These are phyloP conservation scores for Cerceris rybyensis DNA, from an alignment of 2,888 invertebrate species.

Conservation along the genomic window DNA sequence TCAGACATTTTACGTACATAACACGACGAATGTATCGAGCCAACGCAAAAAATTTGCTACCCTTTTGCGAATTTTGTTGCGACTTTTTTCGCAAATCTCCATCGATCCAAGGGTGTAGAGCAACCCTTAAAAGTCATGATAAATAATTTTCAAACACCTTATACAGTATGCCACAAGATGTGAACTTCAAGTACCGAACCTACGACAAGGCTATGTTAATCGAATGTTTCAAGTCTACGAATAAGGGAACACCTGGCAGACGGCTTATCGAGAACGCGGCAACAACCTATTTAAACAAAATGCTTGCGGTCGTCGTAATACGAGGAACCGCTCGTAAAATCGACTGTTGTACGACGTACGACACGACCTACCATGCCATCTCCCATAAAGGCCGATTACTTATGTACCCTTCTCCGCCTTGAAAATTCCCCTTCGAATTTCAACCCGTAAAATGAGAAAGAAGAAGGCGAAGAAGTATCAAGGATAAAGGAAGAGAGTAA, in stretches of 20 bases:
- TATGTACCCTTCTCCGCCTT: constrained; percentile 46
- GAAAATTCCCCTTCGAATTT: constrained; percentile 15
- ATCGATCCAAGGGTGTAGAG: no score
- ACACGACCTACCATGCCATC: constrained; percentile 43
- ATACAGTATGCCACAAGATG: no score
- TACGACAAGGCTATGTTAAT: constrained; percentile 10
- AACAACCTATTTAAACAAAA: constrained; percentile 69
- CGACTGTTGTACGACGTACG: constrained; percentile 55
- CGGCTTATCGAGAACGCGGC: constrained; percentile 54
- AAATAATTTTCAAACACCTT: no score
- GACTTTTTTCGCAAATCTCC: no score
- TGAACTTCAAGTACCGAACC: not conserved
- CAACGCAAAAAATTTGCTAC: no score
- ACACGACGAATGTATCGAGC: no score
- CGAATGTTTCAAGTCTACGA: constrained; percentile 10
- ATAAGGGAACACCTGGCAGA: constrained; percentile 42
- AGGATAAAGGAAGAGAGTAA: not conserved
- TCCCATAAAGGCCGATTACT: constrained; percentile 64
- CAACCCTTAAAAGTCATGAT: no score
- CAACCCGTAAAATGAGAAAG: constrained; percentile 20
- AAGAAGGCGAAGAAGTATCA: not conserved
- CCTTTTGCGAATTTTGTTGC: no score
- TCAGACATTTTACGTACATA: no score
- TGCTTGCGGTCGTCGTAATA: constrained; percentile 45
- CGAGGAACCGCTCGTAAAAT: constrained; percentile 62